Base-by-base conservation (phyloP, 1,140 invertebrate genomes). In the Zaprionus inermis region DNA sequence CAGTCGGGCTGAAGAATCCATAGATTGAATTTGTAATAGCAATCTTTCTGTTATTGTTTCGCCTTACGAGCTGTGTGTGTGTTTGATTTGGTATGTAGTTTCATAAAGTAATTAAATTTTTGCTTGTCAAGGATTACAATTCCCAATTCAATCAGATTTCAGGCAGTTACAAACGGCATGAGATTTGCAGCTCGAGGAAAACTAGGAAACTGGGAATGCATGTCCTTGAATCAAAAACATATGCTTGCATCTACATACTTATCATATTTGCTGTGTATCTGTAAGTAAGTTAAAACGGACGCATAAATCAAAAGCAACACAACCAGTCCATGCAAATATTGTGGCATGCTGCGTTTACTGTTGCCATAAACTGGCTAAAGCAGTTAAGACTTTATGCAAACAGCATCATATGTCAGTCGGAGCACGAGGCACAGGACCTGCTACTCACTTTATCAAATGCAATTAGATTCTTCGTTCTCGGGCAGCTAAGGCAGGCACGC, bases 241-340 rank as follows among this genome's bases (percentile, higher is more conserved):
- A 22, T 22, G 18, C 1, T 28, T 49, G 16, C 18, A 9, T 1
- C 22, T 28, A 4, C 24, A 28, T 28, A 28, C 24, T 28, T 28
- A 4, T n/a, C 24, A 28, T 0, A 4, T 4, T 49, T n/a, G n/a
- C 7, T 49, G n/a, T 59, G 16, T 30, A 58, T 49, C 12, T 34
- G 34, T 7, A 38, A 56, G 51, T 58, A 55, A 63, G 41, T n/a
- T 28, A 41, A 41, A 63, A 41, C 34, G 38, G 41, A 32, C 30
- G 51, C 36, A 69, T 69, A 69, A 69, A 74, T 70, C 65, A 73
- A 51, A 72, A 65, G 14, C 30, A 16, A 30, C 46, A 68, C 24
- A 38, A n/a, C n/a, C 32, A 68, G 58, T 58, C 57, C 88, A 88
- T 82, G 83, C 76, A 86, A 88, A 86, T 79, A 61, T 64, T 68